Evolutionary conservation across 2,113 vertebrate species (phyloP).

Genomic region (Ceuthmochares aereus): DNA sequence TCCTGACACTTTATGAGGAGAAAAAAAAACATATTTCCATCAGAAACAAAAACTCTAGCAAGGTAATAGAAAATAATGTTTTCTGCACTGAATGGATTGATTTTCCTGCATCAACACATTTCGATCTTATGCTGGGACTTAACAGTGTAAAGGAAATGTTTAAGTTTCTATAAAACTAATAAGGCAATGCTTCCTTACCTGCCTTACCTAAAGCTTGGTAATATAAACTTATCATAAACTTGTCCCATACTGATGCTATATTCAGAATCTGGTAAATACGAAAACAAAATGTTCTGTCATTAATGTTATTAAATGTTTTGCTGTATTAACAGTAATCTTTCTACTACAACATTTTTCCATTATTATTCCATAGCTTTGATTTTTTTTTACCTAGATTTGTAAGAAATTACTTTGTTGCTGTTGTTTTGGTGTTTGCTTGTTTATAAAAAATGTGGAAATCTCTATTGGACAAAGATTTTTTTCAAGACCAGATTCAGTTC

Average conservation of each 20-base stretch:
- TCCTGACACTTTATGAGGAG: conserved; percentile 13
- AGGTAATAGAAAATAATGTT: neutral
- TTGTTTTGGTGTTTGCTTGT: accelerated
- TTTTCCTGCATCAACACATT: neutral
- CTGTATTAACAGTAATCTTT: neutral
- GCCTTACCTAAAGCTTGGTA: neutral
- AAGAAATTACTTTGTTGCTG: neutral
- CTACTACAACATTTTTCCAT: neutral
- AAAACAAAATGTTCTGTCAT: neutral
- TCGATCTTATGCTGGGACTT: neutral
- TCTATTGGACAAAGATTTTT: neutral
- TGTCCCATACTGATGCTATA: neutral
- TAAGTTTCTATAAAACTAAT: neutral
- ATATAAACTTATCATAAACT: neutral
- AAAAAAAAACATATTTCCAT: conserved; percentile 31
- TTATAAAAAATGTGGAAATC: neutral
- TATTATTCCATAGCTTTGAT: neutral
- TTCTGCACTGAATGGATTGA: neutral
- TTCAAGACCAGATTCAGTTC: neutral
- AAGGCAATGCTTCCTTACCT: neutral
- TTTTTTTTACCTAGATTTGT: neutral
- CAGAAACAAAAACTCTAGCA: conserved; percentile 3
- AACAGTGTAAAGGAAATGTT: neutral
- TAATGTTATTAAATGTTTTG: neutral
- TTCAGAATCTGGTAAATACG: neutral